phyloP scores from a whole-genome alignment of 2,888 invertebrate genomes.

The Cynaeus angustus region DNA sequence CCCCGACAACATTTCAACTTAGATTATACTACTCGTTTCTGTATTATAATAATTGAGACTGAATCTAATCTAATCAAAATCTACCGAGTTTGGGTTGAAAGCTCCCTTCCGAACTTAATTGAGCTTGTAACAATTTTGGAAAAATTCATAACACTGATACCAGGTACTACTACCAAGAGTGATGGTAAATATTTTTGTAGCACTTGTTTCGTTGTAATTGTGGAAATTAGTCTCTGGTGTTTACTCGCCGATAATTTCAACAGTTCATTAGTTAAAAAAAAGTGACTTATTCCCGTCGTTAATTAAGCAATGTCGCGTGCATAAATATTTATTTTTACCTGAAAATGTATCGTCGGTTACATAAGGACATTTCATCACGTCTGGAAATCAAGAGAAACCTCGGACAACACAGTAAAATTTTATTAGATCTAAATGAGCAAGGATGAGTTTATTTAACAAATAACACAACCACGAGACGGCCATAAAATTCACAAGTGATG shows the following conservation, averaged over 20 bases:
- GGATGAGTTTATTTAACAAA: too few species aligned
- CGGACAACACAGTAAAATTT: too few species aligned
- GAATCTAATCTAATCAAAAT: constrained; percentile 22
- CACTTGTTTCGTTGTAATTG: neutral
- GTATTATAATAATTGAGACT: constrained; percentile 14
- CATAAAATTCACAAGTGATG: constrained; percentile 6
- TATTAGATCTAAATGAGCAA: too few species aligned
- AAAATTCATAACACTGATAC: too few species aligned
- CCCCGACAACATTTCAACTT: neutral
- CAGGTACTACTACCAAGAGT: neutral
- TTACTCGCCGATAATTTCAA: too few species aligned
- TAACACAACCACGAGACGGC: neutral
- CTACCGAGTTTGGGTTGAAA: neutral
- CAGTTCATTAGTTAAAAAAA: too few species aligned
- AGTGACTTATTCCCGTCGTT: neutral
- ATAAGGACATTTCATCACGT: constrained; percentile 22
- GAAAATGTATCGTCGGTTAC: constrained; percentile 16
- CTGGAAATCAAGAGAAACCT: neutral
- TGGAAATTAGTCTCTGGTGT: neutral
- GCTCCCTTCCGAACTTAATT: neutral
- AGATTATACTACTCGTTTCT: constrained; percentile 1
- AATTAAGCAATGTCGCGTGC: constrained; percentile 10
- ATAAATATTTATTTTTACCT: constrained; percentile 42
- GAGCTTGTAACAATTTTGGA: too few species aligned
- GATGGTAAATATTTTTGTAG: constrained; percentile 4